Base-by-base conservation (phyloP, 1,140 invertebrate genomes). In the Bactericera cockerelli region DNA sequence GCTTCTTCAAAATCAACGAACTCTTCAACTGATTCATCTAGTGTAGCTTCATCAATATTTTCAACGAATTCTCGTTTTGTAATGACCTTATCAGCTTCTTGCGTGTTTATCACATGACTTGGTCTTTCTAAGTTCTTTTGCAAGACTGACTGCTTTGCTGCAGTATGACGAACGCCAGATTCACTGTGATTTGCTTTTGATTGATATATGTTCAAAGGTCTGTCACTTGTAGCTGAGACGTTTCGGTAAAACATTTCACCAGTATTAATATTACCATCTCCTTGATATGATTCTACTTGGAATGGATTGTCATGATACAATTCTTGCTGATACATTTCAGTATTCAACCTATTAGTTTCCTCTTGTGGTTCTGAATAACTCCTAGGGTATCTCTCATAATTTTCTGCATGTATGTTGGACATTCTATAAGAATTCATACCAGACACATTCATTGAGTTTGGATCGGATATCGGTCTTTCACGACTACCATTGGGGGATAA, bases 1-100 rank as follows among this genome's bases (percentile, higher is more conserved):
- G 42, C 42, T n/a, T 49, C 42, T 49, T 49, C 42, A 16, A 49
- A 49, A 49, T 49, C 42, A 6, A 49, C 42, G 19, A 49, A 49
- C 22, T 49, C 42, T 19, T 49, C 22, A 49, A 16, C 8, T 16
- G 42, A 10, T 49, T 49, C 42, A 49, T 16, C 22, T 10, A 6
- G 42, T n/a, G n/a, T n/a, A 19, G 42, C 22, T 22, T 49, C 42
- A n/a, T 49, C 22, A 10, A 22, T 19, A 22, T 4, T 49, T 49
- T 49, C 22, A 49, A 49, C 19, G 22, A 19, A 19, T 49, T 49
- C 42, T n/a, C 19, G n/a, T 19, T 49, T 49, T 22, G 42, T 49
- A 8, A 19, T 49, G 22, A 49, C 42, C 22, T 49, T 49, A 16
- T 49, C 42, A 22, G 6, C 19, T 6, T 19, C 42, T 49, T 4